Evolutionary conservation across 2,888 invertebrate genomes (phyloP), one percentile per base, ranked within the genome.

Genomic region (Acheta domesticus): DNA sequence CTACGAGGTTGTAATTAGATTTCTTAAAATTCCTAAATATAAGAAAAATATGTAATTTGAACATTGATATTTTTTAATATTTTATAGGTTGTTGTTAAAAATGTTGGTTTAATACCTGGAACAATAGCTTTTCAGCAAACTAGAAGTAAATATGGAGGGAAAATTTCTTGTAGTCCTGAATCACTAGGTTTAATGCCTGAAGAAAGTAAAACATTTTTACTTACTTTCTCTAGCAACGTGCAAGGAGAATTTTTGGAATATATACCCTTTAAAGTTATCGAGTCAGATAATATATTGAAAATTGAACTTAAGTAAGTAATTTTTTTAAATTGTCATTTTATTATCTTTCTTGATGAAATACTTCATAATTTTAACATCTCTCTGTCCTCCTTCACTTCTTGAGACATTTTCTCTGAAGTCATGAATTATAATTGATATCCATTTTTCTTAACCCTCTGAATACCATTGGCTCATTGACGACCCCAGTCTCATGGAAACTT

Each of bases 221-320:
- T 92, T 11, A 87, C 89, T 0, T 92, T 91, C 84, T 87, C 86
- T 48, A 91, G 91, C 78, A 88, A 88, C 12, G 88, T 89, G 48
- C 90, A 89, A 83, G 92, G 92, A 75, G 88, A 89, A 14, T 92
- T 91, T 84, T 87, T 91, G 78, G 92, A 92, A 86, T 89, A 89
- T 85, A 85, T 92, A 2, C 87, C 89, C 81, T 92, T 92, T 84
- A 80, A 84, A 2, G 88, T 92, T 80, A 87, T 88, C n/a, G 91
- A 91, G 83, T 91, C 92, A 1, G 85, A 86, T 79, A 89, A 92
- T 80, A 84, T 88, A 11, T 83, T 75, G 4, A 78, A 73, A 76
- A 49, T 80, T n/a, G 16, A 74, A 21, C 74, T 79, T 12, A 79
- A 78, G 78, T 81, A 79, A 80, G 79, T 78, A 49, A 80, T 78